Evolutionary conservation across 2,797 vertebrate species (phyloP).

Genomic region (Artibeus lituratus): DNA sequence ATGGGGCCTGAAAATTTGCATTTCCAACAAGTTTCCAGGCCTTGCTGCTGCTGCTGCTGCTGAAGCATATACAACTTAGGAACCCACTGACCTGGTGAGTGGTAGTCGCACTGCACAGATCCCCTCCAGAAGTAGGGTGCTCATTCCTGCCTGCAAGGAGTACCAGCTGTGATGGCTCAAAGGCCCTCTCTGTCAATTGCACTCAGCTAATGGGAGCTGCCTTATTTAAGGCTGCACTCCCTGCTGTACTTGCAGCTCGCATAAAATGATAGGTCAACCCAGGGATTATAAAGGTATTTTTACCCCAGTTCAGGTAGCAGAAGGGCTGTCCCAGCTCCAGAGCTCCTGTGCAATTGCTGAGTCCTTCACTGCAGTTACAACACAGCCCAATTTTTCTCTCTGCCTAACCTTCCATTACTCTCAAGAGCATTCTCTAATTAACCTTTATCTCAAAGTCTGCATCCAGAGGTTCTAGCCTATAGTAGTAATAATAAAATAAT

Average conservation of each 20-base stretch:
- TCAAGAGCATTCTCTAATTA: background rate
- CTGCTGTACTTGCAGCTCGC: background rate
- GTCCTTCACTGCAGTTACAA: background rate
- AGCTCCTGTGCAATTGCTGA: background rate
- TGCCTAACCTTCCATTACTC: slow-evolving; percentile 11
- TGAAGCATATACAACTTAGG: background rate
- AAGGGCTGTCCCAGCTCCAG: background rate
- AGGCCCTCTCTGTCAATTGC: background rate
- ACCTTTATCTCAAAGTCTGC: background rate
- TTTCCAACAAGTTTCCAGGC: background rate
- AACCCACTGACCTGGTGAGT: background rate
- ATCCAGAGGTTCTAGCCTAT: background rate
- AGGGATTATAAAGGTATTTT: background rate
- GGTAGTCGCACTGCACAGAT: background rate
- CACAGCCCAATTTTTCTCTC: background rate
- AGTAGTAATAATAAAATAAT: slow-evolving; percentile 1
- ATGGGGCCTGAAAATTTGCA: background rate
- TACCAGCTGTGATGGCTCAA: background rate
- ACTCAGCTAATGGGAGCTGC: background rate
- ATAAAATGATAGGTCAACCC: background rate
- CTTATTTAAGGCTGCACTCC: background rate
- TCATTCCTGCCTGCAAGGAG: background rate
- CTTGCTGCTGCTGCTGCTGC: background rate
- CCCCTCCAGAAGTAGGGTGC: background rate
- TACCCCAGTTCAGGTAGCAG: background rate